These are phyloP conservation scores for Arctia plantaginis DNA, from an alignment of 2,888 invertebrate species.

Conservation along the genomic window DNA sequence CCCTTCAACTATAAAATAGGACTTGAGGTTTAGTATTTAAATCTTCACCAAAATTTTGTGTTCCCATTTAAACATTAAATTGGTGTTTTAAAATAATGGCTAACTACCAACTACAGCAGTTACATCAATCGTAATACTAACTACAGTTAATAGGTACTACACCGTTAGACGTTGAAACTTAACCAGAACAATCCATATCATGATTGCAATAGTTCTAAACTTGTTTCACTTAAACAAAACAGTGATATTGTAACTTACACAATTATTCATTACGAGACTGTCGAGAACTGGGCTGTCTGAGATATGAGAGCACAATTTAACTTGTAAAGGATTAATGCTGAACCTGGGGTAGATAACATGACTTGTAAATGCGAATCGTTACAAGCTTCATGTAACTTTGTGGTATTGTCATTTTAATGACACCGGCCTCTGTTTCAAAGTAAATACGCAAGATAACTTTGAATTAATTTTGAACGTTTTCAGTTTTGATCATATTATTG, in stretches of 20 bases:
- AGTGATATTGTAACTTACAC: constrained; percentile 48
- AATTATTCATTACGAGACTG: constrained; percentile 51
- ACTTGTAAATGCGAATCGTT: constrained; percentile 40
- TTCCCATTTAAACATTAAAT: neutral
- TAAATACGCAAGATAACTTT: constrained; percentile 34
- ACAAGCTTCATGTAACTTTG: constrained; percentile 43
- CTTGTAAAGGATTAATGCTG: constrained; percentile 53
- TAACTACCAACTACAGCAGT: neutral
- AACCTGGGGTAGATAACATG: constrained; percentile 46
- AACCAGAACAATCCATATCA: constrained; percentile 30
- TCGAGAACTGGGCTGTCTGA: constrained; percentile 29
- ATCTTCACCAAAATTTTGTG: neutral
- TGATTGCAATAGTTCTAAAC: constrained; percentile 44
- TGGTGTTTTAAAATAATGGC: neutral
- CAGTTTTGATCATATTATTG: constrained; percentile 32
- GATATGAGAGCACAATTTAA: constrained; percentile 51
- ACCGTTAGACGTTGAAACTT: constrained; percentile 19
- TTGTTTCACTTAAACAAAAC: constrained; percentile 51
- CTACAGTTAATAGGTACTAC: constrained; percentile 4
- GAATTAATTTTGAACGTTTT: constrained; percentile 49
- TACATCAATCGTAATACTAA: constrained; percentile 8
- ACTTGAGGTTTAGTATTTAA: neutral
- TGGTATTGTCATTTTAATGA: constrained; percentile 50
- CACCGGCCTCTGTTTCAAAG: constrained; percentile 30
- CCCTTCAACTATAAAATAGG: neutral